These are phyloP conservation scores for Frankliniella fusca DNA, from an alignment of 2,888 invertebrate species.

Conservation along the genomic window DNA sequence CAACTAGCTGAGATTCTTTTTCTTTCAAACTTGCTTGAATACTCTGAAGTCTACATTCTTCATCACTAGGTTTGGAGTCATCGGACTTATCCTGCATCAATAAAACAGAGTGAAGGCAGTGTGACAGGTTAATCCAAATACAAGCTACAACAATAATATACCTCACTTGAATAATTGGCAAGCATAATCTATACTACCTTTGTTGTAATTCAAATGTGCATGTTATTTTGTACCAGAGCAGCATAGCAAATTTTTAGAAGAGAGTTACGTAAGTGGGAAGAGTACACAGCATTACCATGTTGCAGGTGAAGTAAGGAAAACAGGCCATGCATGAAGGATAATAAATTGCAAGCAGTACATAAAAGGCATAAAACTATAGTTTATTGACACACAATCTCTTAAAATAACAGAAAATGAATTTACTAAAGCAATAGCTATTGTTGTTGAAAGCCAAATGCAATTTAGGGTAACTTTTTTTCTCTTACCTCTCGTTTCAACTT, in stretches of 20 bases:
- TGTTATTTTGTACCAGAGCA: too few relatives aligned
- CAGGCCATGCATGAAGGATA: not conserved
- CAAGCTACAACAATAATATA: not conserved
- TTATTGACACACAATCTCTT: not conserved
- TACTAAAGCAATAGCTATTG: not conserved
- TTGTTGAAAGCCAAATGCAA: not conserved
- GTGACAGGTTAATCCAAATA: constrained; percentile 10
- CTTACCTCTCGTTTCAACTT: not conserved
- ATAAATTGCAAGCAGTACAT: not conserved
- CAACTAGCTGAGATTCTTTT: constrained; percentile 28
- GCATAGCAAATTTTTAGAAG: too few relatives aligned
- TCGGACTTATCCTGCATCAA: constrained; percentile 43
- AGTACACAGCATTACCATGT: too few relatives aligned
- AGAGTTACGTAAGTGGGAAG: too few relatives aligned
- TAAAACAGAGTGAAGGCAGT: not conserved
- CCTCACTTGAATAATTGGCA: not conserved
- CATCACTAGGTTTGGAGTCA: constrained; percentile 40
- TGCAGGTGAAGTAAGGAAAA: too few relatives aligned
- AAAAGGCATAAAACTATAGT: not conserved
- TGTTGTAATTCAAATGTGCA: not conserved
- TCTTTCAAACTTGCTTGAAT: constrained; percentile 28
- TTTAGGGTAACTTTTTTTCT: not conserved
- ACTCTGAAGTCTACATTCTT: constrained; percentile 9
- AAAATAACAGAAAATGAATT: not conserved
- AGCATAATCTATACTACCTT: not conserved